These are phyloP conservation scores for Ornithoptera alexandrae DNA, from an alignment of 2,888 invertebrate genomes.

Conservation along the genomic window DNA sequence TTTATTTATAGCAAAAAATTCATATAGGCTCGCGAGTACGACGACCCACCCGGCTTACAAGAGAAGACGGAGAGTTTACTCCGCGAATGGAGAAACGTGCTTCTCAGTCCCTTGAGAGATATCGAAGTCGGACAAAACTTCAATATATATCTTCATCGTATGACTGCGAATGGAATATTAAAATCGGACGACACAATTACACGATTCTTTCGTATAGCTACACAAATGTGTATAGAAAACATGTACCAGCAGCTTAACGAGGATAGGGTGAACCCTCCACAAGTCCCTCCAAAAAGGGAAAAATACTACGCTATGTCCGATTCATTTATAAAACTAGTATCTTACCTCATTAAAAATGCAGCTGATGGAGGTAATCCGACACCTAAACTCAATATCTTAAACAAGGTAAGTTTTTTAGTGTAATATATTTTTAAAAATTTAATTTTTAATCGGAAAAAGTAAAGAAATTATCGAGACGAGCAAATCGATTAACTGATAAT, in stretches of 20 bases:
- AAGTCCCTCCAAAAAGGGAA: slow-evolving; percentile 83
- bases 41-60: slow-evolving; percentile 95
- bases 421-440: background rate
- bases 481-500: too few species aligned
- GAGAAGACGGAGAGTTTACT: slow-evolving; percentile 97
- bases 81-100: slow-evolving; percentile 97
- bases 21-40: slow-evolving; percentile 84
- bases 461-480: too few species aligned
- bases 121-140: slow-evolving; percentile 95
- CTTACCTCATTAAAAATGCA: slow-evolving; percentile 95
- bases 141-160: slow-evolving; percentile 95
- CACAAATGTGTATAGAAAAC: slow-evolving; percentile 97
- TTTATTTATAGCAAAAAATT: background rate
- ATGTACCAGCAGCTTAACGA: slow-evolving; percentile 92
- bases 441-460: background rate
- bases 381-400: slow-evolving; percentile 97
- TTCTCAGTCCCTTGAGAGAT: slow-evolving; percentile 88
- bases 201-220: slow-evolving; percentile 96
- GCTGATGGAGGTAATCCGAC: slow-evolving; percentile 94
- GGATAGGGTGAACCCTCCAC: slow-evolving; percentile 82
- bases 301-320: slow-evolving; percentile 98
- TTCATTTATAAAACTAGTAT: slow-evolving; percentile 95
- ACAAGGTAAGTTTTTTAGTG: slow-evolving; percentile 83
- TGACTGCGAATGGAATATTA: slow-evolving; percentile 94
- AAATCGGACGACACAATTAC: slow-evolving; percentile 99